phyloP scores from a whole-genome alignment of 1,140 invertebrate genomes.

The Drosophila albomicans region DNA sequence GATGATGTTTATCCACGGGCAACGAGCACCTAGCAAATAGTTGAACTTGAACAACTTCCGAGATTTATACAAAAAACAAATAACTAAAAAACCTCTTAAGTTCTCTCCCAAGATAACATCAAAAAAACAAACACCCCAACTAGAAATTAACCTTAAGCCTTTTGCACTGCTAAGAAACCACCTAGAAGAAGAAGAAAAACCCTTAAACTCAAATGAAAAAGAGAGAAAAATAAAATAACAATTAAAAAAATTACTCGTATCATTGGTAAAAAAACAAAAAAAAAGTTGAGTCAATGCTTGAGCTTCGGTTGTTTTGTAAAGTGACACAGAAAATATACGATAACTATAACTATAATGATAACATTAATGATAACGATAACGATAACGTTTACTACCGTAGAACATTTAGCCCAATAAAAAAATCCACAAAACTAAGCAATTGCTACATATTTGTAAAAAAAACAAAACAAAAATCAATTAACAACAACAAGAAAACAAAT shows the following conservation, averaged over 20 bases:
- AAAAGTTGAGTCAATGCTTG: constrained; percentile 59
- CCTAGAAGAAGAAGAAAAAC: constrained; percentile 60
- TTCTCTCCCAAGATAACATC: constrained; percentile 3
- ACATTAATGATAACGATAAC: constrained; percentile 23
- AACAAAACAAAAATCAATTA: constrained; percentile 30
- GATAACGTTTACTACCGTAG: constrained; percentile 50
- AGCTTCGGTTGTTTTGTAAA: constrained; percentile 78
- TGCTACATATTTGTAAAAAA: constrained; percentile 69
- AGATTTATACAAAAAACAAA: constrained; percentile 1
- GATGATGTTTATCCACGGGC: constrained; percentile 53
- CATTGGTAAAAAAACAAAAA: constrained; percentile 13
- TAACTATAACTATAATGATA: constrained; percentile 40
- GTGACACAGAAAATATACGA: constrained; percentile 66
- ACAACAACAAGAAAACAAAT: constrained; percentile 41
- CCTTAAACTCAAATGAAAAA: constrained; percentile 26
- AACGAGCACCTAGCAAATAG: constrained; percentile 31
- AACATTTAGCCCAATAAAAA: constrained; percentile 54
- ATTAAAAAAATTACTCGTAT: constrained; percentile 18
- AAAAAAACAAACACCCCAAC: constrained; percentile 30
- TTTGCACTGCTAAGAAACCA: constrained; percentile 82
- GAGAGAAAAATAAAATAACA: constrained; percentile 2
- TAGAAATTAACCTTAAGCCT: constrained; percentile 56
- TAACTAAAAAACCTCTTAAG: neutral
- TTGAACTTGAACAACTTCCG: constrained; percentile 30
- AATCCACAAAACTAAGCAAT: constrained; percentile 69